These are phyloP conservation scores for Saccostrea glomerata DNA, from an alignment of 1,140 invertebrate species.

Conservation along the genomic window DNA sequence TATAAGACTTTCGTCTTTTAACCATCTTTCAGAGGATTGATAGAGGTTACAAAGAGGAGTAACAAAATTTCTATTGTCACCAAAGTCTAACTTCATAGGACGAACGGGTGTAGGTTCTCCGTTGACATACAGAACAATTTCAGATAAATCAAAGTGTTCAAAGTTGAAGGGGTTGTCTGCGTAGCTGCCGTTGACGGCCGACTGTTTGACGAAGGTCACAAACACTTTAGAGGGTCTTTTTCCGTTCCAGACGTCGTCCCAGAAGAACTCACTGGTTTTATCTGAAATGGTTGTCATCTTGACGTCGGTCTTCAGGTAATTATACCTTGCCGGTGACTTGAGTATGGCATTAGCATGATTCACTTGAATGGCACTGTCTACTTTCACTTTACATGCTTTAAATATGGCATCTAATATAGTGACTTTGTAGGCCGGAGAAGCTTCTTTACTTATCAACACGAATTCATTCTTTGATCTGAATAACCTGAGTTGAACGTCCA, in stretches of 20 bases:
- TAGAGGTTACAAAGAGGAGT: constrained; percentile 41
- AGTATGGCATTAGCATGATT: constrained; percentile 43
- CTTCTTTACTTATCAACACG: constrained; percentile 43
- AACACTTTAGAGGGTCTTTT: constrained; percentile 33
- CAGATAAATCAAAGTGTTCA: constrained; percentile 33
- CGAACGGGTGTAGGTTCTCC: constrained; percentile 25
- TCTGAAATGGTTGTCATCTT: constrained; percentile 42
- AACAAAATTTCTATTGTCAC: constrained; percentile 8
- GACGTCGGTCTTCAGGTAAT: constrained; percentile 19
- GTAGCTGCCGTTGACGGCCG: constrained; percentile 50
- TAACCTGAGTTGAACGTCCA: constrained; percentile 50
- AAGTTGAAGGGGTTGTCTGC: constrained; percentile 48
- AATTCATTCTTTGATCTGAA: constrained; percentile 44
- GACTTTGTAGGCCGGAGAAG: constrained; percentile 46
- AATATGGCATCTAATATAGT: constrained; percentile 42
- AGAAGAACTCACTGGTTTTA: constrained; percentile 2
- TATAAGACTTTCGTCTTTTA: constrained; percentile 33
- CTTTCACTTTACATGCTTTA: constrained; percentile 52
- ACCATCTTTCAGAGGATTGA: constrained; percentile 39
- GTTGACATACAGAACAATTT: constrained; percentile 44
- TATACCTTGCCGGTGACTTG: constrained; percentile 30
- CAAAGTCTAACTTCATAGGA: constrained; percentile 1
- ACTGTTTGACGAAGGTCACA: constrained; percentile 42
- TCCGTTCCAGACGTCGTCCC: constrained; percentile 40
- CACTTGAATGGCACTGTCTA: constrained; percentile 43